These are phyloP conservation scores for Suncus etruscus DNA, from an alignment of 2,113 vertebrate genomes.

Conservation along the genomic window DNA sequence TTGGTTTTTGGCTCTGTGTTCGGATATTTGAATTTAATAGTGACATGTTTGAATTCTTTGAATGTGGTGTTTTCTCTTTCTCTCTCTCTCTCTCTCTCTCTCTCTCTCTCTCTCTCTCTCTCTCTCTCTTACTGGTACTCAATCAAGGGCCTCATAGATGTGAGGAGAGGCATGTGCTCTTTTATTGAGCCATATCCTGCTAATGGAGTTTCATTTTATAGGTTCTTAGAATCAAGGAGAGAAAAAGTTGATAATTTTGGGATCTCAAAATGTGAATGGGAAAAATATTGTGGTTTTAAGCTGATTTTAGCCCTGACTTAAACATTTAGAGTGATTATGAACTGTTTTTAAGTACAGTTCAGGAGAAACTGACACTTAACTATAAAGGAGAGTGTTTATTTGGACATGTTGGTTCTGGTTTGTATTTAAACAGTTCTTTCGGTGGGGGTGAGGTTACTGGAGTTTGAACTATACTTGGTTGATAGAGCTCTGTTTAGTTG, in stretches of 20 bases:
- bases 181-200: too few relatives aligned
- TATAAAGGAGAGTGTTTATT: not conserved
- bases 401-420: not conserved
- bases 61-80: not conserved
- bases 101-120: too few relatives aligned
- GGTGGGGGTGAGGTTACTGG: too few relatives aligned
- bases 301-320: constrained; percentile 41
- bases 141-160: too few relatives aligned
- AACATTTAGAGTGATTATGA: constrained; percentile 43
- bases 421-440: constrained; percentile 51
- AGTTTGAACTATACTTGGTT: too few relatives aligned
- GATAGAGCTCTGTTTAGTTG: too few relatives aligned
- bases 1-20: too few relatives aligned
- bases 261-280: constrained; percentile 45
- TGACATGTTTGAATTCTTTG: too few relatives aligned
- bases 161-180: too few relatives aligned
- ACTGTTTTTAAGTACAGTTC: constrained; percentile 28
- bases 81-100: too few relatives aligned
- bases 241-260: constrained; percentile 51
- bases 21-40: too few relatives aligned
- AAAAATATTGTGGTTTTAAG: constrained; percentile 49
- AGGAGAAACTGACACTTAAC: not conserved
- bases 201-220: constrained; percentile 27
- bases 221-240: not conserved
- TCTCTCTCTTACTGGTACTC: too few relatives aligned